Base-by-base conservation (phyloP, 2,113 vertebrate genomes). In the Thamnaconus septentrionalis region DNA sequence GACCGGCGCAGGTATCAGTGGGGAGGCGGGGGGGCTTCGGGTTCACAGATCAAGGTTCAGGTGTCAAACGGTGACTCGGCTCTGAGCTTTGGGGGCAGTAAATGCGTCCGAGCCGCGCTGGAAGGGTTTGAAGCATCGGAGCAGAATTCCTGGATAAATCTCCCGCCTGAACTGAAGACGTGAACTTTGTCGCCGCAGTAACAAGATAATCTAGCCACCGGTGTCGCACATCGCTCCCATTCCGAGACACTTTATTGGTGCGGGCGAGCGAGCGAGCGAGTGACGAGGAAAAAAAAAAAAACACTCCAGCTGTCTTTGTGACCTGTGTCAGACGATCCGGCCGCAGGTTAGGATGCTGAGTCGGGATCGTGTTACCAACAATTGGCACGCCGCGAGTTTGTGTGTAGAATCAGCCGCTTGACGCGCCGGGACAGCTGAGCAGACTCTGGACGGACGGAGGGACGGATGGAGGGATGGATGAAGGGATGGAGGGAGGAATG, bases 391-490 rank as follows among this genome's bases (percentile, higher is more conserved):
- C 8, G 65, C 44, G 59, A 49, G 77, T 82, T 76, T 80, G 75
- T 69, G 58, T 9, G 67, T 3, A 46, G 75, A 74, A 79, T 64
- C 76, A 61, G 46, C n/a, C 49, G 76, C 64, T 51, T 91, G 88
- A 87, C 69, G 66, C 66, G 42, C 64, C 3, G 55, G 64, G 70
- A 81, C 90, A 92, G 91, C 90, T 90, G 90, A 82, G 71, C 75
- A 80, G 73, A 88, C 87, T 57, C 46, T 40, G 50, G 66, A 78
- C 53, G 60, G 70, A 62, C n/a, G 10, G 67, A 31, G 18, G 18
- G 18, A 31, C 18, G 18, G 18, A 31, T 2, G 18, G 18, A 31
- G 18, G 18, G 18, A 31, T 31, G 18, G 18, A 31, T 31, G 18
- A 31, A 31, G 18, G 18, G 18, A 31, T 31, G 18, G 18, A 68